Base-by-base conservation (phyloP, 2,113 vertebrate genomes). In the Oostethus manadensis region DNA sequence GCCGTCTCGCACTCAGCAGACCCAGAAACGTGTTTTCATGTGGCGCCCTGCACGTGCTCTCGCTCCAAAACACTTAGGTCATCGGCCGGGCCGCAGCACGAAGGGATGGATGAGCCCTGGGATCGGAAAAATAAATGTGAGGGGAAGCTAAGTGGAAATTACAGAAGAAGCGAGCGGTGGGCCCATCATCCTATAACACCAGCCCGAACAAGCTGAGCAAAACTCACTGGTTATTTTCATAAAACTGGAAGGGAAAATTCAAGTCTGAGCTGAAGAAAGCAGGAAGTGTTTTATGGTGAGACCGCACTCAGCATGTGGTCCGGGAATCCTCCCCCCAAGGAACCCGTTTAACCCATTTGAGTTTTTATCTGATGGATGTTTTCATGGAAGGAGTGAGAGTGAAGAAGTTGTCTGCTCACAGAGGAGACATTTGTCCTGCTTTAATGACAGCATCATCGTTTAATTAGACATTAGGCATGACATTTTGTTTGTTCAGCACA, bases 271-370 rank as follows among this genome's bases (percentile, higher is more conserved):
- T 48, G 46, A 48, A 56, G 22, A 33, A 33, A 38, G 44, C 11
- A 46, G 44, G 56, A 62, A 20, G 45, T 23, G 33, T 55, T 60
- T 59, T 8, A 0, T 68, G 65, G 64, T 64, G 3, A 61, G 62
- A 71, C 67, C 70, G 58, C 75, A 68, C 46, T 72, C 70, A 43
- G 54, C 68, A 53, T 62, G 64, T 65, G 74, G 71, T 26, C 67
- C 35, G 76, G 79, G 76, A 85, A 78, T 62, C 78, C 45, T 51
- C 60, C 55, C 54, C 53, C 20, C 7, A 62, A 76, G 80, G 70
- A 86, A 86, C 79, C 77, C 60, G 62, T 80, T 86, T 70, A 64
- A 79, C 77, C 78, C 77, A 21, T 79, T 77, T 69, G 66, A 62
- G 56, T 49, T 45, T 57, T 23, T 33, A 5, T 7, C 29, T 3